Percentiles rank a stretch among this genome's conserved stretches.
phyloP scores from a whole-genome alignment of 2,113 vertebrate species.

The Zapus hudsonius region DNA sequence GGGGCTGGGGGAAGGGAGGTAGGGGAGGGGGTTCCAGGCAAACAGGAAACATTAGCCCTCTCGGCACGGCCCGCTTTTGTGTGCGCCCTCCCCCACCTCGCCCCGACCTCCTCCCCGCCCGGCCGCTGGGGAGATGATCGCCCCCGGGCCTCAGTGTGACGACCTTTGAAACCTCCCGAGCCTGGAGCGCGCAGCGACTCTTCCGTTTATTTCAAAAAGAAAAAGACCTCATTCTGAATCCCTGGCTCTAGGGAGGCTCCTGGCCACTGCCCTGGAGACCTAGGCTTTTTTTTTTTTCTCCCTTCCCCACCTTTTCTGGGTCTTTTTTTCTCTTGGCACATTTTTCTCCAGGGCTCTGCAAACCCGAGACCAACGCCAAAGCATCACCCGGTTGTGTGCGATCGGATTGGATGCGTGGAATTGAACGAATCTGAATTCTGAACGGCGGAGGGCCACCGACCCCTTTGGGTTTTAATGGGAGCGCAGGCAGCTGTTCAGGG shows the following conservation, averaged over 20 bases:
- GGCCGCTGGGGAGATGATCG: slow-evolving; percentile 76
- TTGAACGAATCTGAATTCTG: slow-evolving; percentile 64
- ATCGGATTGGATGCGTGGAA: slow-evolving; percentile 38
- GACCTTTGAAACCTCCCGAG: slow-evolving; percentile 78
- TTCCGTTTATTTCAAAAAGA: slow-evolving; percentile 74
- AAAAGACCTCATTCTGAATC: slow-evolving; percentile 67
- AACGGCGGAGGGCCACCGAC: background rate
- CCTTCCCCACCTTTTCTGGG: background rate
- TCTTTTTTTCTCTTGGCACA: background rate
- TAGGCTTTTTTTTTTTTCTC: background rate
- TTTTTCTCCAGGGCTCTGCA: slow-evolving; percentile 9
- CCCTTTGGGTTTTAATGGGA: slow-evolving; percentile 24
- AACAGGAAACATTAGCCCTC: slow-evolving; percentile 88
- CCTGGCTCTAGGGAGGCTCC: background rate
- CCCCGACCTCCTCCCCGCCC: slow-evolving; percentile 57
- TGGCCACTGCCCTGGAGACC: background rate
- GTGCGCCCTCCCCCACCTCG: slow-evolving; percentile 63
- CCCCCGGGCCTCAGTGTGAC: slow-evolving; percentile 72
- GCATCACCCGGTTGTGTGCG: background rate
- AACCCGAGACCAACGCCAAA: slow-evolving; percentile 20
- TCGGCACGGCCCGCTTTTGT: slow-evolving; percentile 81
- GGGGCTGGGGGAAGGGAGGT: slow-evolving; percentile 79
- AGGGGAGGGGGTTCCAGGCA: slow-evolving; percentile 81
- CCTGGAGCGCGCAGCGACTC: slow-evolving; percentile 45
- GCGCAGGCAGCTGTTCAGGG: slow-evolving; percentile 56